These are phyloP conservation scores for Drosophila suzukii DNA, from an alignment of 1,140 invertebrate species.

Conservation along the genomic window DNA sequence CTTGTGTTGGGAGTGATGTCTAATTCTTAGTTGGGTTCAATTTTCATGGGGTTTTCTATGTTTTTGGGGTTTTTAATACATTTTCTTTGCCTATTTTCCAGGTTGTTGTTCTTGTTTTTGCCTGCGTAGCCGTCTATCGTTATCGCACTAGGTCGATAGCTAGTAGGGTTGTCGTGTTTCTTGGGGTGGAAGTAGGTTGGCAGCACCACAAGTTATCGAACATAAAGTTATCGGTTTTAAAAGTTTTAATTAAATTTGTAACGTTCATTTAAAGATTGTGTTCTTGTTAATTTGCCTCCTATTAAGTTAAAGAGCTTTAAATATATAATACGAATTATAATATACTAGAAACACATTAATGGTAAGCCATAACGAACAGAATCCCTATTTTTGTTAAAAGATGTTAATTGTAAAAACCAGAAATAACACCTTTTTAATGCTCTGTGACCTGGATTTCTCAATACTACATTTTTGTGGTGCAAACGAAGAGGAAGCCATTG, in stretches of 20 bases:
- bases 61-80: conserved; percentile 51
- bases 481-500: conserved; percentile 20
- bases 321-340: not conserved
- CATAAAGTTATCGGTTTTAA: not conserved
- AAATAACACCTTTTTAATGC: not conserved
- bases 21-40: conserved; percentile 41
- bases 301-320: too few relatives aligned
- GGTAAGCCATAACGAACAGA: not conserved
- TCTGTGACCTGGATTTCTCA: conserved; percentile 12
- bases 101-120: conserved; percentile 45
- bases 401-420: not conserved
- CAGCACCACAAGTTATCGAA: not conserved
- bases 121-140: conserved; percentile 49
- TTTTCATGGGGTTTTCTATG: conserved; percentile 5
- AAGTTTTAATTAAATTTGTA: not conserved
- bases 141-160: not conserved
- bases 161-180: not conserved
- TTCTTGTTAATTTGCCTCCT: too few relatives aligned
- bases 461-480: conserved; percentile 10
- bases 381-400: not conserved
- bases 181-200: not conserved
- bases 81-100: conserved; percentile 43
- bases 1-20: conserved; percentile 17
- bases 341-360: too few relatives aligned
- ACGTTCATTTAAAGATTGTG: not conserved